These are phyloP conservation scores for Parotia lawesii DNA, from an alignment of 2,113 vertebrate genomes.

Conservation along the genomic window DNA sequence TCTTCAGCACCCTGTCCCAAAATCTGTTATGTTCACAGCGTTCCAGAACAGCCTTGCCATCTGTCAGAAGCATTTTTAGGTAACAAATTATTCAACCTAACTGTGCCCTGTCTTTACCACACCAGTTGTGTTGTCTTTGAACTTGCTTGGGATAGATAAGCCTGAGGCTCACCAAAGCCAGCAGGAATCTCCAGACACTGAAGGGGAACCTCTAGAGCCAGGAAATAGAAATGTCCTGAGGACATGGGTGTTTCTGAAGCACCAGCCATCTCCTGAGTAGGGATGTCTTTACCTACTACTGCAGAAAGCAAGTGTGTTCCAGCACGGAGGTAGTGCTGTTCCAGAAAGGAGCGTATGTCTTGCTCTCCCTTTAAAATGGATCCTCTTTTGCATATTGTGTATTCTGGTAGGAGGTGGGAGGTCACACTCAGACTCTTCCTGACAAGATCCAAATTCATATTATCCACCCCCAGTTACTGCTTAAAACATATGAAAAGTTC, in stretches of 20 bases:
- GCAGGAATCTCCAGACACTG: background rate
- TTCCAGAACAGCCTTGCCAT: conserved; percentile 36
- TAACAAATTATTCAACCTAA: conserved; percentile 44
- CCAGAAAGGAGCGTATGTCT: background rate
- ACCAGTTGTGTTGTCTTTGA: background rate
- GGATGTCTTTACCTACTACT: background rate
- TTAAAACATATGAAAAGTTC: background rate
- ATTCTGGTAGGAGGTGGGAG: conserved; percentile 50
- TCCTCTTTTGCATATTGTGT: conserved; percentile 36
- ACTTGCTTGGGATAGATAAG: background rate
- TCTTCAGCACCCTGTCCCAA: conserved; percentile 42
- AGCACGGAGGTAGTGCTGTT: background rate
- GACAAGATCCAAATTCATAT: conserved; percentile 28
- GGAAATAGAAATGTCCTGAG: background rate
- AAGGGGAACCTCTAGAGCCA: background rate
- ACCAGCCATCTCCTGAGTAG: background rate
- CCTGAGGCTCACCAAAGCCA: background rate
- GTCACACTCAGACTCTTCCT: conserved; percentile 29
- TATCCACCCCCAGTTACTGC: conserved; percentile 12
- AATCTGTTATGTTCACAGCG: conserved; percentile 46
- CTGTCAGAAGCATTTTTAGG: conserved; percentile 52
- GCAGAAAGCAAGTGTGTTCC: background rate
- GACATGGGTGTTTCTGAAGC: background rate
- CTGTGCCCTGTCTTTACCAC: background rate
- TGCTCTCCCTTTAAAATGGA: conserved; percentile 34